A percentile compares a stretch with the other conserved stretches of the same genome.
These are phyloP conservation scores for Axis porcinus DNA, from an alignment of 2,113 vertebrate genomes.

Conservation along the genomic window DNA sequence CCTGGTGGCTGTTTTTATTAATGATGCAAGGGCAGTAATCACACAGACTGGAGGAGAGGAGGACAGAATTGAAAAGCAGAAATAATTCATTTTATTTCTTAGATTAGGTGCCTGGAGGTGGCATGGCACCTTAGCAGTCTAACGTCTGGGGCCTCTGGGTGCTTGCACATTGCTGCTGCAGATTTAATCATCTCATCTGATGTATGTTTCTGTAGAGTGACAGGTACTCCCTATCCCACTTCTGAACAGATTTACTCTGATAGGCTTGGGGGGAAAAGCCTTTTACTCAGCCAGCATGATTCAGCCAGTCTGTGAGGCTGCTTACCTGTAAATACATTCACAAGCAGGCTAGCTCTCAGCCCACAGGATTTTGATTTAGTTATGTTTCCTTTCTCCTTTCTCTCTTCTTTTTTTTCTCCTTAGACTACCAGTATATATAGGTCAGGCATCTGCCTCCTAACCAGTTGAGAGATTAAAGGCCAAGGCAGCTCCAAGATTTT, in stretches of 20 bases:
- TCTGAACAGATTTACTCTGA: conserved; percentile 33
- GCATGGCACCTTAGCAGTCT: not conserved
- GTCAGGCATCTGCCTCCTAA: not conserved
- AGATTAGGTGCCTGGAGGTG: not conserved
- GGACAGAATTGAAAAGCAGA: not conserved
- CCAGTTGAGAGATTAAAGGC: not conserved
- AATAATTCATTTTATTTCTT: conserved; percentile 23
- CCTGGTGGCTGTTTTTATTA: conserved; percentile 43
- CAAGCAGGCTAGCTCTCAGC: not conserved
- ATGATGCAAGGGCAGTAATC: conserved; percentile 25
- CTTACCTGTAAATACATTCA: conserved; percentile 24
- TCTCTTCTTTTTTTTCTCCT: not conserved
- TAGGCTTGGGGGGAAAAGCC: not conserved
- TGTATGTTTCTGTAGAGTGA: conserved; percentile 44
- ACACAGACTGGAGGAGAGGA: conserved; percentile 22
- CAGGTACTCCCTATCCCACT: conserved; percentile 27
- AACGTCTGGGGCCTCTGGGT: conserved; percentile 1
- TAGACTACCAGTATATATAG: not conserved
- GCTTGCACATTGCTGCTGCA: not conserved
- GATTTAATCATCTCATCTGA: conserved; percentile 60
- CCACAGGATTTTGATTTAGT: not conserved
- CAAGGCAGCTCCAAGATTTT: not conserved
- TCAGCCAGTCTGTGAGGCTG: not conserved
- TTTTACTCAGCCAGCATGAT: not conserved
- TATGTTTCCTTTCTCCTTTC: not conserved